These are phyloP conservation scores for Drosophila watanabei DNA, from an alignment of 1,140 invertebrate genomes.

Conservation along the genomic window DNA sequence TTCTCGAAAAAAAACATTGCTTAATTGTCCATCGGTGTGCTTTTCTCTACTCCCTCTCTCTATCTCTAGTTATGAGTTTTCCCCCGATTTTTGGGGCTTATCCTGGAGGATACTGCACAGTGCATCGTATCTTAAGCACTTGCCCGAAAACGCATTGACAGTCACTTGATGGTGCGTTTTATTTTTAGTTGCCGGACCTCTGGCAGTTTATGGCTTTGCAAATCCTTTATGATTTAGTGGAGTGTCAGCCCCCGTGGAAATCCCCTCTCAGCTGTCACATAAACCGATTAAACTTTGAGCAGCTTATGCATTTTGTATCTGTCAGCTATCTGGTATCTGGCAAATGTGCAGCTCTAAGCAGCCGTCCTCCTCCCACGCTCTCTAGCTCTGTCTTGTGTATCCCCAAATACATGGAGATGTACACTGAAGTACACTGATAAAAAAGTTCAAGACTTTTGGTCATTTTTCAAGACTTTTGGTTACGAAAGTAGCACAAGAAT, in stretches of 20 bases:
- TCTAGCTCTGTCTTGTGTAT: background rate
- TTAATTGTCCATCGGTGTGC: slow-evolving; percentile 52
- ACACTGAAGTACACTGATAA: background rate
- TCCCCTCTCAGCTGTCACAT: slow-evolving; percentile 60
- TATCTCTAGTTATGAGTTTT: background rate
- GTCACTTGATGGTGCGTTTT: slow-evolving; percentile 67
- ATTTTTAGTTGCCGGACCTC: slow-evolving; percentile 25
- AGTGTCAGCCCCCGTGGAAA: slow-evolving; percentile 34
- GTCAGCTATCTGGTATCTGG: slow-evolving; percentile 69
- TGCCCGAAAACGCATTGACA: slow-evolving; percentile 70
- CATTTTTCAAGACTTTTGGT: too few species aligned
- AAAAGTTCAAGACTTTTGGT: too few species aligned
- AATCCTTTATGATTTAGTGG: slow-evolving; percentile 77
- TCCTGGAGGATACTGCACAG: slow-evolving; percentile 40
- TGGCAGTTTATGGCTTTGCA: slow-evolving; percentile 60
- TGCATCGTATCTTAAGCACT: slow-evolving; percentile 68
- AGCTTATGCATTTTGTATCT: slow-evolving; percentile 76
- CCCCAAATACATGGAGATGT: slow-evolving; percentile 1
- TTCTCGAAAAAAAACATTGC: slow-evolving; percentile 13
- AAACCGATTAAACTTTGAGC: slow-evolving; percentile 81
- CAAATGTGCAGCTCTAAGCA: slow-evolving; percentile 73
- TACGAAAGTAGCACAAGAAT: too few species aligned
- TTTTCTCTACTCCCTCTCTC: slow-evolving; percentile 23
- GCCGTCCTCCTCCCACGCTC: slow-evolving; percentile 2
- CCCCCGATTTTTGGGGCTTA: slow-evolving; percentile 20